These are phyloP conservation scores for Bovichtus diacanthus DNA, from an alignment of 2,797 vertebrate species.

Conservation along the genomic window DNA sequence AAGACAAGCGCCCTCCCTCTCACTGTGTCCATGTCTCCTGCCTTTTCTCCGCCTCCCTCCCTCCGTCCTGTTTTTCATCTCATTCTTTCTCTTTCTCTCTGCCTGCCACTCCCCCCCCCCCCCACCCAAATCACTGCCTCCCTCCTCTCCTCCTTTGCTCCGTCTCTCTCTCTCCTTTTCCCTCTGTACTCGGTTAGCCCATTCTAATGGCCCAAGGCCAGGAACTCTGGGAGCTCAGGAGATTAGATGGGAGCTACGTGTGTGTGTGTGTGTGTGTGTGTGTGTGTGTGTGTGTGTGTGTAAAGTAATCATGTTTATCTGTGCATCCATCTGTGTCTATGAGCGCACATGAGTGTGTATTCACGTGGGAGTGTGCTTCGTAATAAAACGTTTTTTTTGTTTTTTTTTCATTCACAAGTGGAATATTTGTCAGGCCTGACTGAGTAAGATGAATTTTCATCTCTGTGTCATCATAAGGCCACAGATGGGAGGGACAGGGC, in stretches of 20 bases:
- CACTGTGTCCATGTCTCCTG: slow-evolving; percentile 56
- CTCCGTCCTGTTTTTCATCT: slow-evolving; percentile 31
- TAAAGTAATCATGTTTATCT: slow-evolving; percentile 41
- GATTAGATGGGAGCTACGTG: slow-evolving; percentile 69
- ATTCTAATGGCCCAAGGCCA: slow-evolving; percentile 78
- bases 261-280: slow-evolving; percentile 6
- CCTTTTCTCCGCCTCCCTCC: slow-evolving; percentile 25
- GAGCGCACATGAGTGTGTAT: slow-evolving; percentile 15
- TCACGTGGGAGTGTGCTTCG: slow-evolving; percentile 6
- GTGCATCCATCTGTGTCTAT: slow-evolving; percentile 38
- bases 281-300: slow-evolving; percentile 22
- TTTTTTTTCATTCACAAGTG: slow-evolving; percentile 48
- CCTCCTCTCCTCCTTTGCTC: slow-evolving; percentile 27
- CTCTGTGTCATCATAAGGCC: slow-evolving; percentile 58
- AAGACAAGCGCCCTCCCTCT: slow-evolving; percentile 84
- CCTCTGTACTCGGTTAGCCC: slow-evolving; percentile 63
- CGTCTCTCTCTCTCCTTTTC: slow-evolving; percentile 27
- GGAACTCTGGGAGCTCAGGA: slow-evolving; percentile 73
- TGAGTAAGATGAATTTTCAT: slow-evolving; percentile 61
- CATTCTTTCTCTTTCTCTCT: slow-evolving; percentile 18
- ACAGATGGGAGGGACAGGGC: slow-evolving; percentile 56
- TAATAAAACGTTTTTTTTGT: slow-evolving; percentile 37
- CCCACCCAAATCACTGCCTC: not conserved
- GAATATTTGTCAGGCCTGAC: slow-evolving; percentile 62
- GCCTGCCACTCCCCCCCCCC: slow-evolving; percentile 1